phyloP scores from a whole-genome alignment of 2,113 vertebrate genomes.

The Mormyrus iriodes region DNA sequence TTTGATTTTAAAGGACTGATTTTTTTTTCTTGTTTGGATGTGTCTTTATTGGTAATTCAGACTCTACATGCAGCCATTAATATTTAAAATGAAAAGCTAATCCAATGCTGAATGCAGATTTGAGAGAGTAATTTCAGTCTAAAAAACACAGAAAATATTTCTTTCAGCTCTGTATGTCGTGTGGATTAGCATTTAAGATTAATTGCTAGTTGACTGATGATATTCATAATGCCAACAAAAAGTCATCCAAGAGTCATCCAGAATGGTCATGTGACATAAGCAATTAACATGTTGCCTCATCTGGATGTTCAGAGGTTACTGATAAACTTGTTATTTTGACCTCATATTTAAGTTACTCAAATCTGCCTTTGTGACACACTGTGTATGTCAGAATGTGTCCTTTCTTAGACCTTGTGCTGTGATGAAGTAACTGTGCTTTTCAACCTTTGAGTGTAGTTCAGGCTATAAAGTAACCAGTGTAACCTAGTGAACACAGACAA shows the following conservation, averaged over 20 bases:
- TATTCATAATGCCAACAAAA: not conserved
- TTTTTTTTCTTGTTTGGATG: not conserved
- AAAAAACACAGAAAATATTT: not conserved
- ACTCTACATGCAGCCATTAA: not conserved
- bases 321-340: not conserved
- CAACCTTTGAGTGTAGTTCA: constrained; percentile 54
- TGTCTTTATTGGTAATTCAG: not conserved
- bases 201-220: constrained; percentile 5
- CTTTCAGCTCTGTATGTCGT: constrained; percentile 3
- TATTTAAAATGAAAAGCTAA: constrained; percentile 6
- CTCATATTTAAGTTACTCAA: not conserved
- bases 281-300: not conserved
- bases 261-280: not conserved
- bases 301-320: not conserved
- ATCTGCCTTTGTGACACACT: not conserved
- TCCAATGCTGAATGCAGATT: constrained; percentile 12
- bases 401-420: not conserved
- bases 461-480: constrained; percentile 51
- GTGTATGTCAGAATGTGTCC: not conserved
- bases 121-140: constrained; percentile 12
- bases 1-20: not conserved
- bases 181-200: constrained; percentile 16
- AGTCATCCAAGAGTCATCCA: not conserved
- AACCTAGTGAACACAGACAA: not conserved
- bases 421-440: constrained; percentile 31